These are phyloP conservation scores for Cepphus grylle DNA, from an alignment of 2,113 vertebrate genomes.

Conservation along the genomic window DNA sequence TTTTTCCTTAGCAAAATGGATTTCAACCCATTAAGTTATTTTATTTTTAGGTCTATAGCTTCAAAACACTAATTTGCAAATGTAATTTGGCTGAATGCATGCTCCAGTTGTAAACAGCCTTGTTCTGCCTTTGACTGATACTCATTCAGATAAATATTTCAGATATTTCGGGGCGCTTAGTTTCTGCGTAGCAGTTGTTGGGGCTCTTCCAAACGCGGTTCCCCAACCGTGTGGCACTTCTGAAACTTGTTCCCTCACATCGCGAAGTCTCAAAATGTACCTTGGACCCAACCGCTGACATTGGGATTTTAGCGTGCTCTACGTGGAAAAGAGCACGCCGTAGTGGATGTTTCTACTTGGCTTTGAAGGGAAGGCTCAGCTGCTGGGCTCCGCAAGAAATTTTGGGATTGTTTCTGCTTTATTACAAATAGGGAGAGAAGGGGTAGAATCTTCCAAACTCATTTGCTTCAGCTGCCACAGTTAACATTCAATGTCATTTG, in stretches of 20 bases:
- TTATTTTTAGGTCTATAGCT: constrained; percentile 41
- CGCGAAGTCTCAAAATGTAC: not conserved
- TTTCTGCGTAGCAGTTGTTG: not conserved
- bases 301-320: accelerated
- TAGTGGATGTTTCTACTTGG: not conserved
- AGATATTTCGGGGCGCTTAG: not conserved
- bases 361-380: not conserved
- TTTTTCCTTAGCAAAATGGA: not conserved
- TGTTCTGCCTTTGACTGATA: constrained; percentile 15
- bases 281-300: not conserved
- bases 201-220: not conserved
- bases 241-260: not conserved
- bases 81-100: constrained; percentile 6
- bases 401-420: not conserved
- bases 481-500: not conserved
- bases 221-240: not conserved
- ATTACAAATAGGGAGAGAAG: not conserved
- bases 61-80: constrained; percentile 45
- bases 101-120: not conserved
- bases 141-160: not conserved
- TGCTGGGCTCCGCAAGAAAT: not conserved
- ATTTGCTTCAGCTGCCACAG: not conserved
- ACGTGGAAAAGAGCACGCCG: not conserved
- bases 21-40: constrained; percentile 20
- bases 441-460: not conserved